These are phyloP conservation scores for Drosophila antonietae DNA, from an alignment of 2,888 invertebrate genomes.

Conservation along the genomic window DNA sequence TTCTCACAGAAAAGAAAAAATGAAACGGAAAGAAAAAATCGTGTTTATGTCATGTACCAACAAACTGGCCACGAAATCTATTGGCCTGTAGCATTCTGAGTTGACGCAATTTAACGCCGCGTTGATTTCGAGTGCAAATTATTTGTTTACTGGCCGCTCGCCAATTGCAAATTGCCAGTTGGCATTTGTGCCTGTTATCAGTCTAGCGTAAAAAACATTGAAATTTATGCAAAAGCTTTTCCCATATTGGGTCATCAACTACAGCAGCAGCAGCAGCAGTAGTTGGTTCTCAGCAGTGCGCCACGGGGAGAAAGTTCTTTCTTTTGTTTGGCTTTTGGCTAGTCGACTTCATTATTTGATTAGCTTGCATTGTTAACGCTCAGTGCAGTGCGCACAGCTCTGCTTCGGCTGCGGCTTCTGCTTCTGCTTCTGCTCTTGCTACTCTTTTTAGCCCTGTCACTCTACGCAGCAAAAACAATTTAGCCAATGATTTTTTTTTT, in stretches of 20 bases:
- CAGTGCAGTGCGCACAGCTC: conserved; percentile 50
- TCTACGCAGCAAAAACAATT: conserved; percentile 42
- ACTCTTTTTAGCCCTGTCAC: conserved; percentile 46
- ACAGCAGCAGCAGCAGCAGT: conserved; percentile 7
- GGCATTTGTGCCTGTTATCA: conserved; percentile 20
- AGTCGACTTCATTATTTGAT: conserved; percentile 77
- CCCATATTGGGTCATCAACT: conserved; percentile 70
- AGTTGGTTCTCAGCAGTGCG: conserved; percentile 35
- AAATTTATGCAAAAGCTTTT: conserved; percentile 76
- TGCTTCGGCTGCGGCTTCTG: conserved; percentile 26
- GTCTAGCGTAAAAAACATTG: conserved; percentile 72
- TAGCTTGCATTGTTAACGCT: conserved; percentile 68
- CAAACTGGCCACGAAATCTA: conserved; percentile 40
- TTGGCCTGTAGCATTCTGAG: conserved; percentile 35
- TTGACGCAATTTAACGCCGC: conserved; percentile 74
- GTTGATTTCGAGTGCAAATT: conserved; percentile 68
- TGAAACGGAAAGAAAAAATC: conserved; percentile 23
- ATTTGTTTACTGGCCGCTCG: conserved; percentile 46
- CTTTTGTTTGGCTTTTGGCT: conserved; percentile 59
- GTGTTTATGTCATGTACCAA: conserved; percentile 49
- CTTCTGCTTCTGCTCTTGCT: conserved; percentile 20
- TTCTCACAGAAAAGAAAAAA: conserved; percentile 24
- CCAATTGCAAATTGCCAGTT: conserved; percentile 24
- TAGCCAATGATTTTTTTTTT: conserved; percentile 46
- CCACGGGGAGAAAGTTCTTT: conserved; percentile 74